Evolutionary conservation across 1,140 invertebrate species (phyloP).

Genomic region (Hypothenemus hampei): DNA sequence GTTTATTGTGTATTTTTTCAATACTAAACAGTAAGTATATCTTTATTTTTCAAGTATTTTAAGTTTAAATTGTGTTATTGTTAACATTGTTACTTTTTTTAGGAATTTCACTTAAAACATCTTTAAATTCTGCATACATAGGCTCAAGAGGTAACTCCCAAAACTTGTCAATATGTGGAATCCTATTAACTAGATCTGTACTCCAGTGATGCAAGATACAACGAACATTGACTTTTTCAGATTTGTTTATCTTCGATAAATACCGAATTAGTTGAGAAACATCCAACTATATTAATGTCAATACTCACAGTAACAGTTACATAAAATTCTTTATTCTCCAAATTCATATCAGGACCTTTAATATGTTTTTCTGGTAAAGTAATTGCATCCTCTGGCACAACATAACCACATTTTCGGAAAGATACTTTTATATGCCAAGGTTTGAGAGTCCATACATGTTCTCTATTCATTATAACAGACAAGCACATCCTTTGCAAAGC

Average conservation of each 20-base stretch:
- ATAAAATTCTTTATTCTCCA: constrained; percentile 76
- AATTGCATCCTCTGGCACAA: constrained; percentile 66
- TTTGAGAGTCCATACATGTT: constrained; percentile 73
- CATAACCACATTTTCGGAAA: constrained; percentile 63
- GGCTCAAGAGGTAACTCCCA: constrained; percentile 53
- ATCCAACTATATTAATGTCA: not conserved
- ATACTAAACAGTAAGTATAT: not conserved
- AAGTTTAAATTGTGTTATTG: constrained; percentile 5
- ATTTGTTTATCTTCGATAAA: constrained; percentile 56
- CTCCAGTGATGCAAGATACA: constrained; percentile 69
- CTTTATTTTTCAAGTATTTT: not conserved
- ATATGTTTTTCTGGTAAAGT: constrained; percentile 68
- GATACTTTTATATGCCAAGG: constrained; percentile 72
- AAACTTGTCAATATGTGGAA: constrained; percentile 52
- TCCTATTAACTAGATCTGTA: constrained; percentile 50
- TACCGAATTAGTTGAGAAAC: not conserved
- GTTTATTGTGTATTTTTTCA: not conserved
- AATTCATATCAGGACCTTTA: constrained; percentile 67
- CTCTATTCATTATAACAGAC: constrained; percentile 68
- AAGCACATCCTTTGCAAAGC: constrained; percentile 52
- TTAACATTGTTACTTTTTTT: constrained; percentile 16
- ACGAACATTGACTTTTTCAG: constrained; percentile 62
- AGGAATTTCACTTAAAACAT: constrained; percentile 31
- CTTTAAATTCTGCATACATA: constrained; percentile 41
- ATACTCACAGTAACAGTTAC: constrained; percentile 65